Evolutionary conservation across 1,140 invertebrate species (phyloP), one percentile per base, ranked within the genome.

Genomic region (Vanessa atalanta): DNA sequence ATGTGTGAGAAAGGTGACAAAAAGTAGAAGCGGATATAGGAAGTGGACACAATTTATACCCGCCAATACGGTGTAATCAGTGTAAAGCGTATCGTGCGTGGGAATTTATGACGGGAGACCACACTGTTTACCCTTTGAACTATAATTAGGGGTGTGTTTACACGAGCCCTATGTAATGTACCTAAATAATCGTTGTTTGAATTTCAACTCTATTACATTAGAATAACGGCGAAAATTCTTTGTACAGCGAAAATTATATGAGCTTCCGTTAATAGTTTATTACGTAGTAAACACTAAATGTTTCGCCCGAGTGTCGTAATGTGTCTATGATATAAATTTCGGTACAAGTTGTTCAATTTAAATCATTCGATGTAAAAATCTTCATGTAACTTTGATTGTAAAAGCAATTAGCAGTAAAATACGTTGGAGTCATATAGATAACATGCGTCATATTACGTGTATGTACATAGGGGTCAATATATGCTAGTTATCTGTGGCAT

Each of bases 21-120:
- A 71, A 63, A 15, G 11, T 43, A 71, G 47, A 61, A 64, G 16
- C 72, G 75, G 75, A 81, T 75, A 70, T 79, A 75, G 81, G 81
- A 81, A 81, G 79, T 77, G 75, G 76, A 78, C 67, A 79, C 53
- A 75, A 67, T 77, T 71, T 65, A 74, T 47, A 14, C 71, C 48
- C 61, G 77, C 72, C 64, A 73, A 76, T 51, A 60, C 51, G 50
- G 48, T 5, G 72, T 74, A 83, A 82, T 82, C 79, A 81, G 60
- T 80, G 74, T 77, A 61, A 65, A 63, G 61, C 69, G 75, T 75
- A 53, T 77, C 70, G 65, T 81, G 65, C 81, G 86, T 88, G 88
- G 86, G 88, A 89, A 86, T 84, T 47, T 55, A 43, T 61, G 47
- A 13, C 55, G 47, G 67, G 60, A 55, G 51, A 26, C 26, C 20